Base-by-base conservation (phyloP, 1,140 invertebrate genomes). In the Cataglyphis hispanica region DNA sequence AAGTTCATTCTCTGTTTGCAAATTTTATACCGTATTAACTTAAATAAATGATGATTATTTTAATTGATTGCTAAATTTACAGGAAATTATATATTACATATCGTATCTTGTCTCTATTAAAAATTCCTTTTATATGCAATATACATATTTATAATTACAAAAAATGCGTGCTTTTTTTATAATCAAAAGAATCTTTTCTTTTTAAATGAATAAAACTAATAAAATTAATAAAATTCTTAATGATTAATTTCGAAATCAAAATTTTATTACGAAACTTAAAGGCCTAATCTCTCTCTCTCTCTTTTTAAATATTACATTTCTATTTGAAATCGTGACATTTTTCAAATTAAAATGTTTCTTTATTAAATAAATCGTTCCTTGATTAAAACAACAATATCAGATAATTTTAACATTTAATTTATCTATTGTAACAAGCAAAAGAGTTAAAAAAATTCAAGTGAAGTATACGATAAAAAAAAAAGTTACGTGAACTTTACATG, bases 381-480 rank as follows among this genome's bases (percentile, higher is more conserved):
- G 7, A 69, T 67, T 5, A 67, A 11, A 6, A 3, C 7, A 22
- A n/a, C n/a, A 37, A 64, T 37, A 10, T 34, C 37, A 37, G 6
- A 37, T 37, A 61, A 6, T 8, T 31, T 3, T 43, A 50, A 16
- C 19, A 5, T 50, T 50, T 50, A 50, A 50, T 50, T 50, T 50
- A 16, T 50, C 5, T 4, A 19, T 50, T 50, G 16, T 50, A 50
- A 16, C 46, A 50, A 25, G 25, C 8, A 40, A 40, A 43, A 4
- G 22, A 76, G 25, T 63, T 43, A 76, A 25, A 8, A 40, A n/a
- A 76, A 58, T 27, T 10, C 40, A 56, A 16, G 1, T 34, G 37
- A 6, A 63, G 37, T 70, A 58, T 53, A 11, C 66, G 50, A 86
- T 78, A 85, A 40, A 77, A 87, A 86, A 86, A 75, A 22, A 63